Evolutionary conservation across 2,113 vertebrate species (phyloP).

Genomic region (Sprattus sprattus): DNA sequence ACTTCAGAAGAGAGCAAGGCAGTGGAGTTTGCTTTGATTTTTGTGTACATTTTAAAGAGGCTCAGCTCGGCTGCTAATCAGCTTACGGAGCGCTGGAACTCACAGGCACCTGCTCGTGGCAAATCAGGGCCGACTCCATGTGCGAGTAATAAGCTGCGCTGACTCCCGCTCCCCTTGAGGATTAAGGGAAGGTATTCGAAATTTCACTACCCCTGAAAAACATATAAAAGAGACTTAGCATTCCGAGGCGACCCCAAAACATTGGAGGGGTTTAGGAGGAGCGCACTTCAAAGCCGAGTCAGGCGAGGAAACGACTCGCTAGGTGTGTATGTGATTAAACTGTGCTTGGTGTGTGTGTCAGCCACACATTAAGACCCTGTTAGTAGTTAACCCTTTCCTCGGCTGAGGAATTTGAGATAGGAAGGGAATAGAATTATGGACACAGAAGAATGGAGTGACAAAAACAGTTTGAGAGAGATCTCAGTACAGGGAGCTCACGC

Average conservation of each 20-base stretch:
- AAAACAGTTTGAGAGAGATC: not conserved
- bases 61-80: conserved; percentile 67
- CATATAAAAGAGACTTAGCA: not conserved
- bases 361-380: not conserved
- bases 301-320: not conserved
- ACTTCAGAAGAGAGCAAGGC: not conserved
- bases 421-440: not conserved
- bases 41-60: conserved; percentile 56
- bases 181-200: conserved; percentile 63
- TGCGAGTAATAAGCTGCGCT: not conserved
- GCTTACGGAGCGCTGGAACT: conserved; percentile 68
- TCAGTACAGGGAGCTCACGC: not conserved
- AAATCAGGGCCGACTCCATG: conserved; percentile 33
- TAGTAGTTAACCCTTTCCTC: not conserved
- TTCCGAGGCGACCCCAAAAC: not conserved
- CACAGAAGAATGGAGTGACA: not conserved
- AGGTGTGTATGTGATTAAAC: not conserved
- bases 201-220: conserved; percentile 55
- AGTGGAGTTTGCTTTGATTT: conserved; percentile 33
- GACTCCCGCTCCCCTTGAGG: conserved; percentile 41
- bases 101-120: conserved; percentile 60
- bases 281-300: not conserved
- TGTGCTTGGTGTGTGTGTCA: not conserved
- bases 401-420: not conserved
- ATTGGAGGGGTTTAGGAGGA: not conserved